These are phyloP conservation scores for Pipistrellus nathusii DNA, from an alignment of 2,797 vertebrate species.

Conservation along the genomic window DNA sequence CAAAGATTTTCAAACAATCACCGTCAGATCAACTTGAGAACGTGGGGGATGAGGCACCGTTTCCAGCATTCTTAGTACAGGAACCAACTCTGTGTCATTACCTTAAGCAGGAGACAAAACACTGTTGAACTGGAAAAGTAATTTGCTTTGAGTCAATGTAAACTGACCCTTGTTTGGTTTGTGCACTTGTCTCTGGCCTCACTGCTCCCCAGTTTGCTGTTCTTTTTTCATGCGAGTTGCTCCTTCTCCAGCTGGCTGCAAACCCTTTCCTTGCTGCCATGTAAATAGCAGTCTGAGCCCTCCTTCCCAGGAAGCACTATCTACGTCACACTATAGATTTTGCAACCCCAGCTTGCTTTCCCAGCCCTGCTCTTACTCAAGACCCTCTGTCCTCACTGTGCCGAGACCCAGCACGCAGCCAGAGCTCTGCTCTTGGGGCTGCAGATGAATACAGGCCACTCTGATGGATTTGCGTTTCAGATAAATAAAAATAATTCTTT, in stretches of 20 bases:
- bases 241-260: background rate
- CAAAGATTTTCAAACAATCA: slow-evolving; percentile 7
- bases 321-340: slow-evolving; percentile 26
- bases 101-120: slow-evolving; percentile 42
- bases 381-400: background rate
- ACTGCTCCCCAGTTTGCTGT: background rate
- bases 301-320: slow-evolving; percentile 1
- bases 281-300: background rate
- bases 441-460: background rate
- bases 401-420: accelerated
- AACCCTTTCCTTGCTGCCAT: background rate
- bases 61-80: slow-evolving; percentile 35
- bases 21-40: background rate
- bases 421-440: background rate
- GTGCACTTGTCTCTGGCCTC: background rate
- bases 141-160: slow-evolving; percentile 37
- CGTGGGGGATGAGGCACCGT: background rate
- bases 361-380: background rate
- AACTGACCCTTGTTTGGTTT: slow-evolving; percentile 47
- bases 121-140: slow-evolving; percentile 46
- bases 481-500: background rate
- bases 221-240: background rate
- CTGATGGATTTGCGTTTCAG: background rate
- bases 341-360: background rate
- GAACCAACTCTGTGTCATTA: slow-evolving; percentile 4